Conservation (phyloP, 2,888 invertebrate genomes). For the Spilarctia lutea region DNA sequence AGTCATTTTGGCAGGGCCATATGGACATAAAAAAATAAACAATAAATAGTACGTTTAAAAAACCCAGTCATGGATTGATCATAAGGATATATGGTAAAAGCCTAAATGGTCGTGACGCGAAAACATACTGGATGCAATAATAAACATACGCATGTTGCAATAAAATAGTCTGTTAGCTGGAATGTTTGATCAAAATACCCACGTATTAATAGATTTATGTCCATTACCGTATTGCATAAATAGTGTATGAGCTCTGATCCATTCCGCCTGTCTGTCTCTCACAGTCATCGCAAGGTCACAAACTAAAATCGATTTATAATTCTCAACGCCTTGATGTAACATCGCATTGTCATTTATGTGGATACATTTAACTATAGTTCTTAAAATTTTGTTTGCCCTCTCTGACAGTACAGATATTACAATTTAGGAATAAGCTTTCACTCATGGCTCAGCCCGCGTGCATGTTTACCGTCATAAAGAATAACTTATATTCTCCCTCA, state of each 20-base stretch:
- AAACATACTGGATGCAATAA: constrained; percentile 34
- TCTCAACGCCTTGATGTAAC: background rate
- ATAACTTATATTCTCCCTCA: no score
- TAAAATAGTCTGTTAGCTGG: constrained; percentile 33
- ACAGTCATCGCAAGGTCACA: background rate
- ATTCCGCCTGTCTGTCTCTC: constrained; percentile 9
- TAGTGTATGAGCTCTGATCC: constrained; percentile 12
- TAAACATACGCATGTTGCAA: constrained; percentile 29
- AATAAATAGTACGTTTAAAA: no score
- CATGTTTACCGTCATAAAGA: no score
- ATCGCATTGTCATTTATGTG: background rate
- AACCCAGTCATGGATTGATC: background rate
- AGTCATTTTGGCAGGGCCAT: no score
- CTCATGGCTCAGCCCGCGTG: no score
- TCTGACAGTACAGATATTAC: no score
- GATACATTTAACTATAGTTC: background rate
- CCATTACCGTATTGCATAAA: constrained; percentile 24
- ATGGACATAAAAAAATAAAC: no score
- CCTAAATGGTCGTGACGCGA: constrained; percentile 27
- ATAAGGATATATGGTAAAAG: no score
- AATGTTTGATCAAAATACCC: constrained; percentile 28
- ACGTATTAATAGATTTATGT: constrained; percentile 36
- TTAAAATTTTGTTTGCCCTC: no score
- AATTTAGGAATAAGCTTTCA: no score
- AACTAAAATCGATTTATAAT: background rate